Conservation (phyloP, 2,888 invertebrate genomes). For the Drosophila nr. fundita region DNA sequence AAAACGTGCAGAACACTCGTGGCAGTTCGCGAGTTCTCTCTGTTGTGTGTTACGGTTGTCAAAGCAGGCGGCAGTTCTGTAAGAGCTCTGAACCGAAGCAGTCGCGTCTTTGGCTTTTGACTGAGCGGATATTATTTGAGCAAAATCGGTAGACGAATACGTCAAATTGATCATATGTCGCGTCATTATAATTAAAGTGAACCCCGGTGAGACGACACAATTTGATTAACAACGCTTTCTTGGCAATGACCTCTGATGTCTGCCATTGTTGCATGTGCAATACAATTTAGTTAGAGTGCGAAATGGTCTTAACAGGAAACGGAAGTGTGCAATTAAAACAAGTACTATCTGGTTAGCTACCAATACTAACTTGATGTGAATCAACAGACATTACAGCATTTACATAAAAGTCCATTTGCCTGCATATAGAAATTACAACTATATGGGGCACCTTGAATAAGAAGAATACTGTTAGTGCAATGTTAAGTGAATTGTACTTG, state of each 20-base stretch:
- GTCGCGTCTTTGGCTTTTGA: constrained; percentile 50
- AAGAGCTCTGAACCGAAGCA: constrained; percentile 69
- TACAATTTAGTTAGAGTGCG: background rate
- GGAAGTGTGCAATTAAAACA: constrained; percentile 4
- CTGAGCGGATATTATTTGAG: constrained; percentile 18
- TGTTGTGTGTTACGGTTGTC: constrained; percentile 44
- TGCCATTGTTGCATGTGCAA: background rate
- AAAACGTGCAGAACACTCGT: constrained; percentile 38
- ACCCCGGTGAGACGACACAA: constrained; percentile 2
- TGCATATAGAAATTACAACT: constrained; percentile 4
- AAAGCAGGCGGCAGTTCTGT: constrained; percentile 65
- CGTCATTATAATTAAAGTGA: constrained; percentile 8
- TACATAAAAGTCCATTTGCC: background rate
- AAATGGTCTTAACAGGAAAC: background rate
- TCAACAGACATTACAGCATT: background rate
- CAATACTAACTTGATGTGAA: background rate
- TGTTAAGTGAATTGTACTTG: constrained; percentile 15
- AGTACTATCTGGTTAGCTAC: background rate
- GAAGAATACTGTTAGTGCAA: constrained; percentile 16
- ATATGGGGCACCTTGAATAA: background rate
- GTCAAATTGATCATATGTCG: constrained; percentile 43
- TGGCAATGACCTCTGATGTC: background rate
- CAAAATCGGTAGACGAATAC: constrained; percentile 31
- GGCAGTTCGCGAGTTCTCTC: constrained; percentile 38
- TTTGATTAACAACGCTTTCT: background rate